Evolutionary conservation across 2,797 vertebrate species (phyloP).

Genomic region (Peromyscus attwateri): DNA sequence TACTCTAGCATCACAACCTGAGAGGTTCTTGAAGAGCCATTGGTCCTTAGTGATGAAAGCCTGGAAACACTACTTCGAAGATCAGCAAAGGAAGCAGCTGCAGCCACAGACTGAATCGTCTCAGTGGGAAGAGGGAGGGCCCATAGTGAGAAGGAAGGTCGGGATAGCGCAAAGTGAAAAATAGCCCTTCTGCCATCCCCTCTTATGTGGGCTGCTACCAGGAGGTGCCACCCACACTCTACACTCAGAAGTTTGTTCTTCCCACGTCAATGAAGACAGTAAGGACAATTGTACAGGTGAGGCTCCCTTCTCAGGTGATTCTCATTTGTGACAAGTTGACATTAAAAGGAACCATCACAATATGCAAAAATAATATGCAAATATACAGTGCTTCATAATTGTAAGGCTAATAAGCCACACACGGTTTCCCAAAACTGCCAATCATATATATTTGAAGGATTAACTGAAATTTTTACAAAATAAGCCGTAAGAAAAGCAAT

Average conservation of each 20-base stretch:
- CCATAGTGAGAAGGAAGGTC: background rate
- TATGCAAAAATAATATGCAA: background rate
- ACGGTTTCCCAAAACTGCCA: background rate
- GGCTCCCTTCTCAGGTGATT: background rate
- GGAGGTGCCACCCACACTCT: background rate
- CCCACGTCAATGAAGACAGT: background rate
- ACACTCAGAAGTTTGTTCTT: background rate
- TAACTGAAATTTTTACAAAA: conserved; percentile 13
- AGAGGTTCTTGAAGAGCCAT: background rate
- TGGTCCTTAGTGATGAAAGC: background rate
- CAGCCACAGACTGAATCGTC: background rate
- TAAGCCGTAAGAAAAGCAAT: background rate
- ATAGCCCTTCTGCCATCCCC: too few relatives aligned
- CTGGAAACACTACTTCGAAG: background rate
- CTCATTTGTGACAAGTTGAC: background rate
- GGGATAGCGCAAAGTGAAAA: background rate
- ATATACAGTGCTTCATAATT: background rate
- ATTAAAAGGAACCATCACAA: background rate
- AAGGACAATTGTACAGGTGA: background rate
- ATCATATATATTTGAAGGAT: background rate
- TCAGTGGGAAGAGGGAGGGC: background rate
- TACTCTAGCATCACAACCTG: background rate
- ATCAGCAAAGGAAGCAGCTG: background rate
- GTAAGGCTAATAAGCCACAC: background rate
- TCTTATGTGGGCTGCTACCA: background rate